These are phyloP conservation scores for Globicephala melas DNA, from an alignment of 2,113 vertebrate genomes.

Conservation along the genomic window DNA sequence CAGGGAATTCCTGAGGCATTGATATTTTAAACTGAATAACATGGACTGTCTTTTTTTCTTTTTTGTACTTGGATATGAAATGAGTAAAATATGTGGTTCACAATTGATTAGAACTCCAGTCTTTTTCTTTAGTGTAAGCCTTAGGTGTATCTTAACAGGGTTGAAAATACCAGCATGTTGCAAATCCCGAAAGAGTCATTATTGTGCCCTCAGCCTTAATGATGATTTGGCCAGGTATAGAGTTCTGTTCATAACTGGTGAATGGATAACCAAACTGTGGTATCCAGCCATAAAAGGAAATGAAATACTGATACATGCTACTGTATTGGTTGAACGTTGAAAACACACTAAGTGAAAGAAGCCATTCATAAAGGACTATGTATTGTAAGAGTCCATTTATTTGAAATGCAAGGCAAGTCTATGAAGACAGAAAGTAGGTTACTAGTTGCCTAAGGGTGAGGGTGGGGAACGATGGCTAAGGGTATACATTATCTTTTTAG, in stretches of 20 bases:
- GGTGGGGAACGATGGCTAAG: background rate
- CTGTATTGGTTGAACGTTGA: background rate
- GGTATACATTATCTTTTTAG: background rate
- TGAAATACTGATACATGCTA: background rate
- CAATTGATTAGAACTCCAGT: background rate
- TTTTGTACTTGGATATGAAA: background rate
- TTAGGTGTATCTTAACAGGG: background rate
- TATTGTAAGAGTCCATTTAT: background rate
- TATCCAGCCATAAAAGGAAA: background rate
- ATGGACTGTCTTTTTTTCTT: background rate
- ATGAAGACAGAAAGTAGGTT: background rate
- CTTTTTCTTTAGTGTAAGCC: background rate
- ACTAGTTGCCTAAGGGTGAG: background rate
- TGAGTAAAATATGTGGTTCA: background rate
- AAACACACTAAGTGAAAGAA: background rate
- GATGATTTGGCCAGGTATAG: background rate
- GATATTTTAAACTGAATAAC: background rate
- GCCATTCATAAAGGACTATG: background rate
- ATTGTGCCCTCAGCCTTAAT: background rate
- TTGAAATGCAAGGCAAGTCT: background rate
- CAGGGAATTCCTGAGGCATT: background rate
- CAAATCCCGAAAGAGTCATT: background rate
- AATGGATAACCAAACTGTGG: background rate
- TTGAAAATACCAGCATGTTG: background rate
- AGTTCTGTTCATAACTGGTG: background rate